Conservation (phyloP, 37 sponge, comb jelly and placozoan species). For the Mnemiopsis leidyi region DNA sequence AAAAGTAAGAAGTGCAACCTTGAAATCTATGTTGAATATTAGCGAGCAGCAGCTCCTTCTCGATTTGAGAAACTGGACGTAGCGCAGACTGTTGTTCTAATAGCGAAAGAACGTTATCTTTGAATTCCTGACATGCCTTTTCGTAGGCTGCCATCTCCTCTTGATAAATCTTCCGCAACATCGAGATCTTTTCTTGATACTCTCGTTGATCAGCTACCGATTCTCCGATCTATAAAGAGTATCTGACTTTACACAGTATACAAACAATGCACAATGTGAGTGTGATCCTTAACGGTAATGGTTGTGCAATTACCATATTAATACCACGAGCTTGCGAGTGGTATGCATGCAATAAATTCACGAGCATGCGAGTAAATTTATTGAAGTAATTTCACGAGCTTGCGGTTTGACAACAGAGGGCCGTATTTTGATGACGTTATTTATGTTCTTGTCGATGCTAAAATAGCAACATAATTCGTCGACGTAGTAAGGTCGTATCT, state of each 20-base stretch:
- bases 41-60: constrained; percentile 48
- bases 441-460: too few species aligned
- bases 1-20: background rate
- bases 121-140: constrained; percentile 49
- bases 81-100: constrained; percentile 24
- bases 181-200: background rate
- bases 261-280: background rate
- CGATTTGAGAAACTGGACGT: background rate
- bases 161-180: background rate
- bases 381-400: too few species aligned
- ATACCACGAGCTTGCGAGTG: too few species aligned
- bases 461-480: too few species aligned
- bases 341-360: too few species aligned
- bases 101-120: background rate
- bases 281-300: too few species aligned
- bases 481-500: too few species aligned
- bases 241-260: too few species aligned
- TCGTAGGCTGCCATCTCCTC: constrained; percentile 63
- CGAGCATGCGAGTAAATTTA: too few species aligned
- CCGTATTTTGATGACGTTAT: too few species aligned
- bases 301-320: too few species aligned
- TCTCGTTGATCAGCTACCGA: background rate
- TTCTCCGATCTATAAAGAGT: background rate
- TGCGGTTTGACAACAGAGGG: too few species aligned
- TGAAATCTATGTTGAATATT: constrained; percentile 13